A percentile compares a stretch with the other conserved stretches of the same genome.
Conservation (phyloP, 2,797 vertebrate genomes). For the Salmo trutta region DNA sequence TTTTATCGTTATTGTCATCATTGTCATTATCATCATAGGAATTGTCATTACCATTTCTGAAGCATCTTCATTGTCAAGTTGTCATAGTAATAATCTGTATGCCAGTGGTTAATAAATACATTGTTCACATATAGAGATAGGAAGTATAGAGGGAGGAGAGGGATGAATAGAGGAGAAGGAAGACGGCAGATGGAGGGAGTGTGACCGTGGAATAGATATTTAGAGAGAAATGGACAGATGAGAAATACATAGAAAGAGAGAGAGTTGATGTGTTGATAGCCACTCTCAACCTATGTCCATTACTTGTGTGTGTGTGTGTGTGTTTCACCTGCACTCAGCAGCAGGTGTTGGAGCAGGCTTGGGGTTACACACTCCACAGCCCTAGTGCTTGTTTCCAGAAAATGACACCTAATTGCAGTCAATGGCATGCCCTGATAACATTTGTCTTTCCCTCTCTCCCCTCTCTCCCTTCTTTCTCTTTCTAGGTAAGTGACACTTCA, state of each 20-base stretch:
- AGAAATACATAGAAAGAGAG: slow-evolving; percentile 12
- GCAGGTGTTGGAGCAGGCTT: neutral
- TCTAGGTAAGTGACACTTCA: slow-evolving; percentile 60
- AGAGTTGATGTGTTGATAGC: slow-evolving; percentile 42
- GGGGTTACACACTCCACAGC: slow-evolving; percentile 28
- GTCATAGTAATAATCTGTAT: no score
- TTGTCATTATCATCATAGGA: no score
- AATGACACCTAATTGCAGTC: slow-evolving; percentile 50
- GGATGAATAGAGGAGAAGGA: neutral
- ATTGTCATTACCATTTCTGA: no score
- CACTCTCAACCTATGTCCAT: slow-evolving; percentile 36
- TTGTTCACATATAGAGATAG: no score
- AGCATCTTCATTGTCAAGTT: no score
- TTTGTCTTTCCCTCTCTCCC: slow-evolving; percentile 13
- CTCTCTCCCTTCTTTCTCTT: neutral
- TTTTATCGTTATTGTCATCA: no score
- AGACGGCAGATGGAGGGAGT: slow-evolving; percentile 1
- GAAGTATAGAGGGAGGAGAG: no score
- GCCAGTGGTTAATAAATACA: no score
- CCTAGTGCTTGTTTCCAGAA: slow-evolving; percentile 45
- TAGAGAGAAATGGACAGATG: slow-evolving; percentile 36
- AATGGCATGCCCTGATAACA: slow-evolving; percentile 58
- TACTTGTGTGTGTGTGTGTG: neutral
- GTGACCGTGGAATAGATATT: neutral
- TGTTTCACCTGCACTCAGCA: neutral